Base-by-base conservation (phyloP, 2,888 invertebrate species). In the Aspidiotus destructor region DNA sequence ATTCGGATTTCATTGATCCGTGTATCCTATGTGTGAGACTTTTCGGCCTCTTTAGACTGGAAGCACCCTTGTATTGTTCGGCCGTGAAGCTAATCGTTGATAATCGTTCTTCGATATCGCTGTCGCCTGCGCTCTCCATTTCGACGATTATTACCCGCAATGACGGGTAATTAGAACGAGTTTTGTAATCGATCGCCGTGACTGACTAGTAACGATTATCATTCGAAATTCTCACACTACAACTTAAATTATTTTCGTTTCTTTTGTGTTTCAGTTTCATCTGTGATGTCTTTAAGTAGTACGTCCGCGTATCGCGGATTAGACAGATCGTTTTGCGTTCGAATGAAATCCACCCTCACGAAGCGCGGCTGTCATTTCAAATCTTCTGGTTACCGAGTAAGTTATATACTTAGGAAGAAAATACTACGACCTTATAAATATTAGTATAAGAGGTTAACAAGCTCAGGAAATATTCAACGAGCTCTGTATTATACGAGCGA, bases 291-390 rank as follows among this genome's bases (percentile, higher is more conserved):
- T 68, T 79, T 92, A 73, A 84, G 84, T 62, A 83, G 87, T 13
- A 85, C 84, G 70, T 84, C 85, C 69, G 81, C 83, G 68, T 93
- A 86, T 80, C 87, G 89, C 76, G 93, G 93, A 53, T 85, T 90
- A 80, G 93, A 94, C 75, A 81, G 94, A 75, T 91, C 93, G 57
- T 94, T 95, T 80, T 97, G 96, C 79, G 84, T 97, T 62, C 84
- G 97, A 73, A 97, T 97, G 96, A 97, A 97, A 78, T 97, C 97
- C 68, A 97, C 97, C 0, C 82, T 97, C 71, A 96, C 97, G 62
- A 97, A 97, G 80, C 82, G 97, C 75, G 97, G 97, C 70, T 97
- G 96, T 77, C 94, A 95, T 79, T 94, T 94, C 80, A 95, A 95
- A 79, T 93, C 93, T 53, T 94, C 93, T 72, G 94, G 94, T 78